These are phyloP conservation scores for Champsocephalus esox DNA, from an alignment of 2,797 vertebrate species.

Conservation along the genomic window DNA sequence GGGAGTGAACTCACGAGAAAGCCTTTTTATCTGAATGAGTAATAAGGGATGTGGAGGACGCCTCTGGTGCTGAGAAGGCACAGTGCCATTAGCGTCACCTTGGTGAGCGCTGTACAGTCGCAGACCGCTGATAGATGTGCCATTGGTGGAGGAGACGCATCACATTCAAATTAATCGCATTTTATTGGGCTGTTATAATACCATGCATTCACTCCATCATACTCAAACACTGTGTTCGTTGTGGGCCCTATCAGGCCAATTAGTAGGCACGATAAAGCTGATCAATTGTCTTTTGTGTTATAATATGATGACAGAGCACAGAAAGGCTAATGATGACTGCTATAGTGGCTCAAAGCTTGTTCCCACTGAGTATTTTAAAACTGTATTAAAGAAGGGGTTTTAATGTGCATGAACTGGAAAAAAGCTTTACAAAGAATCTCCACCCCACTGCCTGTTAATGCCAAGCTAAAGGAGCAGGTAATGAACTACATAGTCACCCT, in stretches of 20 bases:
- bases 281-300: slow-evolving; percentile 33
- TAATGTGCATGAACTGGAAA: neutral
- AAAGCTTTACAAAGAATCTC: neutral
- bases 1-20: slow-evolving; percentile 56
- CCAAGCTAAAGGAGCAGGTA: slow-evolving; percentile 17
- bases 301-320: slow-evolving; percentile 26
- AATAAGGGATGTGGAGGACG: slow-evolving; percentile 68
- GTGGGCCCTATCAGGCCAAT: slow-evolving; percentile 25
- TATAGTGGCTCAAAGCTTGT: neutral
- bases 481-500: slow-evolving; percentile 29
- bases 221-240: slow-evolving; percentile 39
- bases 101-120: slow-evolving; percentile 18
- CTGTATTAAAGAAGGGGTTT: neutral
- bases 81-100: slow-evolving; percentile 51
- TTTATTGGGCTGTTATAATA: slow-evolving; percentile 62
- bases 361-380: slow-evolving; percentile 26
- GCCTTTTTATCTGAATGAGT: slow-evolving; percentile 64
- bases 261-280: slow-evolving; percentile 15
- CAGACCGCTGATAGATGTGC: slow-evolving; percentile 48
- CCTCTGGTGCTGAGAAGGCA: slow-evolving; percentile 36
- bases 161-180: slow-evolving; percentile 65
- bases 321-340: slow-evolving; percentile 27
- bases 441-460: slow-evolving; percentile 1
- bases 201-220: neutral
- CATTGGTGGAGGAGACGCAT: slow-evolving; percentile 31